A percentile compares a stretch with the other conserved stretches of the same genome.
phyloP scores from a whole-genome alignment of 1,140 invertebrate genomes.

The Yoshiicerus persimilis region DNA sequence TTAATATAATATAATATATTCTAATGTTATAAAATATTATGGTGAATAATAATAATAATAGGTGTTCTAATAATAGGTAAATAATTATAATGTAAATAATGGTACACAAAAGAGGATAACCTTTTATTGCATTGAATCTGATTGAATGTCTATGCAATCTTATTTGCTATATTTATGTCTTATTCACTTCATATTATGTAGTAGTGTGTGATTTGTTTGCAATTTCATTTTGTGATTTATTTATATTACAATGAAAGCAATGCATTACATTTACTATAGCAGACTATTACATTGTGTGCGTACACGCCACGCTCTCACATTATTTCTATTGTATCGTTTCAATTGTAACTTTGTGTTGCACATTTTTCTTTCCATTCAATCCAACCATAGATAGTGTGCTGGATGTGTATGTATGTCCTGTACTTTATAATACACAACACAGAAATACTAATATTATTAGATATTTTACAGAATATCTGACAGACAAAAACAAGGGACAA shows the following conservation, averaged over 20 bases:
- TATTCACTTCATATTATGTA: neutral
- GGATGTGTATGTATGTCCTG: neutral
- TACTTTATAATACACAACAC: neutral
- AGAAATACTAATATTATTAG: neutral
- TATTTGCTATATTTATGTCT: neutral
- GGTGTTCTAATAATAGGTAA: neutral
- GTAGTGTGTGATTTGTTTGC: neutral
- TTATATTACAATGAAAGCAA: neutral
- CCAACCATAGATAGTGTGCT: neutral
- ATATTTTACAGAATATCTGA: neutral
- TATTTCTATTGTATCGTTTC: neutral
- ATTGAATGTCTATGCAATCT: neutral
- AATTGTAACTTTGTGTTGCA: neutral
- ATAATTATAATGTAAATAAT: neutral
- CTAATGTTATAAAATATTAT: neutral
- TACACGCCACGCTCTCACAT: neutral
- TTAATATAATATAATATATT: neutral
- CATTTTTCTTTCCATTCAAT: neutral
- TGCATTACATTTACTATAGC: neutral
- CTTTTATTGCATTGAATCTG: neutral
- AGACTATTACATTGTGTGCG: neutral
- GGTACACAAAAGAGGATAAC: neutral
- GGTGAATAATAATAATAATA: slow-evolving; percentile 15
- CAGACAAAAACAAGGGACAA: neutral
- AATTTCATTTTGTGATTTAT: neutral